phyloP scores from a whole-genome alignment of 92 coral and sea anemone species.

The Galaxea fascicularis region DNA sequence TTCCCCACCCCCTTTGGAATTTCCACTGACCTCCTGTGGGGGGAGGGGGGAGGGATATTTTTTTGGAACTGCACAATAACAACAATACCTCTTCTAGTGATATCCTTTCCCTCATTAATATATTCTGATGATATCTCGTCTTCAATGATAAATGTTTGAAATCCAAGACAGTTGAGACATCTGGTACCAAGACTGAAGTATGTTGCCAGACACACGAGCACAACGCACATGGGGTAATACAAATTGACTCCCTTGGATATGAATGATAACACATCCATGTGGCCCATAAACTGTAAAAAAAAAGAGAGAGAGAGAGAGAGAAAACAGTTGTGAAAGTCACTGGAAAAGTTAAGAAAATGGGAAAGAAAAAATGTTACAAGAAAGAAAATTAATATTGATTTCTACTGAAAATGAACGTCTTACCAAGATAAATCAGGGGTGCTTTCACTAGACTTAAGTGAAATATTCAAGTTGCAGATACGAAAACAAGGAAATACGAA shows the following conservation, averaged over 20 bases:
- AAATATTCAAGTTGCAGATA: no score
- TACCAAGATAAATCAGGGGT: no score
- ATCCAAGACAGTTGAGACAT: constrained; percentile 95
- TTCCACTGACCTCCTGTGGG: no score
- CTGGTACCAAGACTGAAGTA: constrained; percentile 98
- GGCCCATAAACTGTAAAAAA: constrained; percentile 92
- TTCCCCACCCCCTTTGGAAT: no score
- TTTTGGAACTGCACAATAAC: no score
- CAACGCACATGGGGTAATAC: constrained; percentile 98
- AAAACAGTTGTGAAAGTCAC: background rate
- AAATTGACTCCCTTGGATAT: constrained; percentile 96
- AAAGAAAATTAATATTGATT: no score
- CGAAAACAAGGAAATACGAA: no score
- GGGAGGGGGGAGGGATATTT: no score
- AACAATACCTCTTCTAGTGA: constrained; percentile 86
- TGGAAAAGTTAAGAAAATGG: background rate
- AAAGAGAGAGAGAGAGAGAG: background rate
- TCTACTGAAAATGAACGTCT: no score
- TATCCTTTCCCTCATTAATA: constrained; percentile 93
- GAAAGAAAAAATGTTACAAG: no score
- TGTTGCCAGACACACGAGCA: constrained; percentile 94
- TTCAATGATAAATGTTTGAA: constrained; percentile 97
- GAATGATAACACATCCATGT: constrained; percentile 96
- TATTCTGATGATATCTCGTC: constrained; percentile 96
- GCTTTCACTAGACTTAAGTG: no score